Percentiles rank a stretch among this genome's conserved stretches.
Evolutionary conservation across 2,797 vertebrate species (phyloP).

Genomic region (Sebastolobus alascanus): DNA sequence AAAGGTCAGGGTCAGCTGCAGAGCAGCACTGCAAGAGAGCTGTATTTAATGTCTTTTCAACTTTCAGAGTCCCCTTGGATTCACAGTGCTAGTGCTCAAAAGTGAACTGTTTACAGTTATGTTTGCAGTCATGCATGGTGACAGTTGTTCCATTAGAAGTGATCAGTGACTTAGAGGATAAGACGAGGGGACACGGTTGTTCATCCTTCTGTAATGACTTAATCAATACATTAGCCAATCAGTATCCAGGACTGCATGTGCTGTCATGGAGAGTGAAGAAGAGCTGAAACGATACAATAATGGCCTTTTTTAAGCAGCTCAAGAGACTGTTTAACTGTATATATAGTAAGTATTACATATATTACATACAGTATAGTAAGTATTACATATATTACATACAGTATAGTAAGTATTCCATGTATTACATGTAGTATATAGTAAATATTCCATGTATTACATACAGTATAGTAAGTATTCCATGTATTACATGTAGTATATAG

Average conservation of each 20-base stretch:
- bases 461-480: neutral
- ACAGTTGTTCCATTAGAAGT: conserved; percentile 13
- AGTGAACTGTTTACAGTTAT: neutral
- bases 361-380: neutral
- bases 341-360: neutral
- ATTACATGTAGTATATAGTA: neutral
- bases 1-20: conserved; percentile 17
- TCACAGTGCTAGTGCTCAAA: neutral
- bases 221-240: conserved; percentile 60
- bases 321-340: neutral
- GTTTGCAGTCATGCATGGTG: neutral
- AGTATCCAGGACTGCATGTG: neutral
- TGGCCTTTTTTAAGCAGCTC: neutral
- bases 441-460: neutral
- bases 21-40: neutral
- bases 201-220: conserved; percentile 15
- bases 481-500: neutral
- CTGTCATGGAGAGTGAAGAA: conserved; percentile 14
- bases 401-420: neutral
- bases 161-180: conserved; percentile 16
- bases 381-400: neutral
- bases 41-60: neutral
- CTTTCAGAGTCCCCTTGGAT: neutral
- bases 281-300: neutral
- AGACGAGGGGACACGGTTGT: conserved; percentile 4